Percentiles rank a stretch among this genome's conserved stretches.
Evolutionary conservation across 2,888 invertebrate genomes (phyloP).

Genomic region (Chaetoderma sp.): DNA sequence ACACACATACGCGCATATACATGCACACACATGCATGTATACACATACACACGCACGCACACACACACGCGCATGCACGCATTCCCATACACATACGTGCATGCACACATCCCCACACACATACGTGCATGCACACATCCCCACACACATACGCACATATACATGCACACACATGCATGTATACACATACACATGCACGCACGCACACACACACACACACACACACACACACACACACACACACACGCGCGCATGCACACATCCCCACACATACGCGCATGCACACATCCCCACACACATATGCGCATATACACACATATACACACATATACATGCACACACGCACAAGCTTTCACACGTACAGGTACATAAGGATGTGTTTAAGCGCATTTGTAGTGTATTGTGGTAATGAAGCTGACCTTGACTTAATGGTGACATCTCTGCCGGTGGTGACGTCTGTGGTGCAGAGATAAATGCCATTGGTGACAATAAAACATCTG

Average conservation of each 20-base stretch:
- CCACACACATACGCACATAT: constrained; percentile 16
- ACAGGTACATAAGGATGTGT: neutral
- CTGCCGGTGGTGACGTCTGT: constrained; percentile 26
- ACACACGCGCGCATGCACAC: neutral
- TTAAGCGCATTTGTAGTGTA: neutral
- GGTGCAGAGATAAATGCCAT: constrained; percentile 47
- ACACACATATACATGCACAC: neutral
- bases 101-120: constrained; percentile 1
- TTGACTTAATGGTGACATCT: too few relatives aligned
- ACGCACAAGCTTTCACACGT: too few relatives aligned
- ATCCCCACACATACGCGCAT: too few relatives aligned
- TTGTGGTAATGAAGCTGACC: too few relatives aligned
- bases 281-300: too few relatives aligned
- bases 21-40: constrained; percentile 12
- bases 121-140: constrained; percentile 14
- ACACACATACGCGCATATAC: constrained; percentile 8
- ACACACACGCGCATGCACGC: constrained; percentile 18
- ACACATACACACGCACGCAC: constrained; percentile 7
- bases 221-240: neutral
- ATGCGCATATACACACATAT: neutral
- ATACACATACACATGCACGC: neutral
- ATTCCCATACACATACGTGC: constrained; percentile 3
- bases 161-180: constrained; percentile 1
- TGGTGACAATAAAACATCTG: constrained; percentile 48
- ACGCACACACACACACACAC: neutral